Conservation (phyloP, 2,113 vertebrate genomes). For the Pedionomus torquatus region DNA sequence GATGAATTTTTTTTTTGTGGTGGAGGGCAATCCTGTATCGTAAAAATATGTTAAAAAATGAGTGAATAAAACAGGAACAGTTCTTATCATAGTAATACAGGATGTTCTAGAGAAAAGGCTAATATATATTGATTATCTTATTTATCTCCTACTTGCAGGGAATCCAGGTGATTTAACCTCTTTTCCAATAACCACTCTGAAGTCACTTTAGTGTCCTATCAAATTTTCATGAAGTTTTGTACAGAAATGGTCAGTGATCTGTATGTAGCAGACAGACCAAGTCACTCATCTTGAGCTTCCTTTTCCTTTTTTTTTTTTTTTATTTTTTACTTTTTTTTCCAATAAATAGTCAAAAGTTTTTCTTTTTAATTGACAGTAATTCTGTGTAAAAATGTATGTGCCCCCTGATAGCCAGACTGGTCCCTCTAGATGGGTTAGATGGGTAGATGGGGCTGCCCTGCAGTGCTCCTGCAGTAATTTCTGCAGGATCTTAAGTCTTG, state of each 20-base stretch:
- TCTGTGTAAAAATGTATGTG: slow-evolving; percentile 9
- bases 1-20: neutral
- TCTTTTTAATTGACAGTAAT: neutral
- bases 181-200: neutral
- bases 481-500: neutral
- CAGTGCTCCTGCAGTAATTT: neutral
- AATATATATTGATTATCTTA: neutral
- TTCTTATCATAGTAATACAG: neutral
- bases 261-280: neutral
- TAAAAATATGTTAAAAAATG: neutral
- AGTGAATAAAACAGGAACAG: neutral
- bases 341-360: neutral
- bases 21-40: neutral
- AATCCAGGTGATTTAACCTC: neutral
- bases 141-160: neutral
- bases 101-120: neutral
- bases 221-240: neutral
- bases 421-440: neutral
- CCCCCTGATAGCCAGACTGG: neutral
- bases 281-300: neutral
- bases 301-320: neutral
- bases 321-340: neutral
- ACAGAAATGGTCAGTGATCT: neutral
- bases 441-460: neutral
- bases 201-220: neutral